These are phyloP conservation scores for Acleris sparsana DNA, from an alignment of 2,888 invertebrate species.

Conservation along the genomic window DNA sequence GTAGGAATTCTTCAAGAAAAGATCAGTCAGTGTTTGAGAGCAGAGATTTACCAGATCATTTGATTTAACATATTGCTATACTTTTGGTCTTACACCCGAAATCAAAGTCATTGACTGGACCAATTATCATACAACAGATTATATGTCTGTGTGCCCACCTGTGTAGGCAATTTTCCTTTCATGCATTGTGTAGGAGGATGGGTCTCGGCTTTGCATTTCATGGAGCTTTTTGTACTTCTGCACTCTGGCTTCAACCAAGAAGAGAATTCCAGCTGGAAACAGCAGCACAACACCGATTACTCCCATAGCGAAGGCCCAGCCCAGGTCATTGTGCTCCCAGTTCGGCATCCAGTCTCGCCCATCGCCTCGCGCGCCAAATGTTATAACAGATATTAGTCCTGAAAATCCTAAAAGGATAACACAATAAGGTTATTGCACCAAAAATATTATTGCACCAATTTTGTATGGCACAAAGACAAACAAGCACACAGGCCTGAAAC, in stretches of 20 bases:
- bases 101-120: too few relatives aligned
- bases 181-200: constrained; percentile 87
- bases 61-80: too few relatives aligned
- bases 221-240: constrained; percentile 89
- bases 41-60: too few relatives aligned
- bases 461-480: too few relatives aligned
- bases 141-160: constrained; percentile 89
- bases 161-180: constrained; percentile 83
- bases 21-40: too few relatives aligned
- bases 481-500: too few relatives aligned
- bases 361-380: constrained; percentile 95
- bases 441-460: too few relatives aligned
- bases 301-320: constrained; percentile 96
- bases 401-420: constrained; percentile 83
- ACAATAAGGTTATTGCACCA: background rate
- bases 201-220: constrained; percentile 86
- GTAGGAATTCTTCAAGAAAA: too few relatives aligned
- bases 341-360: constrained; percentile 98
- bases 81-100: too few relatives aligned
- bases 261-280: constrained; percentile 90
- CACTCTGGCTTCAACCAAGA: constrained; percentile 92
- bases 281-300: constrained; percentile 90
- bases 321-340: constrained; percentile 97
- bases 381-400: constrained; percentile 92
- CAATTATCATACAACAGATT: constrained; percentile 46